Percentiles rank a stretch among this genome's conserved stretches.
Evolutionary conservation across 2,797 vertebrate species (phyloP).

Genomic region (Morelia viridis): DNA sequence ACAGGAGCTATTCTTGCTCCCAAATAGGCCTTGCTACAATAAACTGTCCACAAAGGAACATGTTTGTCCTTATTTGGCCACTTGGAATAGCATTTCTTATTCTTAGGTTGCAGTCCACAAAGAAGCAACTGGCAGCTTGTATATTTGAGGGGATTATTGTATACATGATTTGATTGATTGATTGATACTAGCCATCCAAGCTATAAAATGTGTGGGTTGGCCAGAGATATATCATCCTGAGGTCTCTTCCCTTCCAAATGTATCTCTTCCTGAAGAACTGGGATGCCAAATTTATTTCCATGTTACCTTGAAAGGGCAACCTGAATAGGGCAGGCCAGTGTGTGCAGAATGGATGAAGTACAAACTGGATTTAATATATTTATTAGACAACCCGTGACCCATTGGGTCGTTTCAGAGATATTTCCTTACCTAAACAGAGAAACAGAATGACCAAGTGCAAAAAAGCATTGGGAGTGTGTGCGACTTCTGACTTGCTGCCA

Average conservation of each 20-base stretch:
- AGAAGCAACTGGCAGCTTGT: background rate
- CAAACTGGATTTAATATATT: background rate
- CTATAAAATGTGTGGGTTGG: background rate
- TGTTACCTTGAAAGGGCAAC: background rate
- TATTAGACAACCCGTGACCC: background rate
- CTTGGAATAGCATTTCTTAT: background rate
- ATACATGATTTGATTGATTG: background rate
- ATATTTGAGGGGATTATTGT: background rate
- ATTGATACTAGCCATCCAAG: background rate
- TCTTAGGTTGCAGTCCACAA: background rate
- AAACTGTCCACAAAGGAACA: background rate
- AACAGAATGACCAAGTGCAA: too few species aligned
- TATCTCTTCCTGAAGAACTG: background rate
- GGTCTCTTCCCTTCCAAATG: background rate
- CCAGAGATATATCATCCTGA: background rate
- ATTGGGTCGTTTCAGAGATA: too few species aligned
- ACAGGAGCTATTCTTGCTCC: background rate
- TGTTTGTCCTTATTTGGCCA: background rate
- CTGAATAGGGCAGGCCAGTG: background rate
- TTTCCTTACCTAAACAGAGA: too few species aligned
- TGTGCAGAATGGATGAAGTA: background rate
- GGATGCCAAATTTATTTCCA: background rate
- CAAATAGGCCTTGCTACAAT: background rate
- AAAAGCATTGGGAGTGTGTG: too few species aligned
- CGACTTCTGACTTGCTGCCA: too few species aligned